Percentiles rank a stretch among this genome's conserved stretches.
These are phyloP conservation scores for Heliornis fulica DNA, from an alignment of 2,113 vertebrate species.

Conservation along the genomic window DNA sequence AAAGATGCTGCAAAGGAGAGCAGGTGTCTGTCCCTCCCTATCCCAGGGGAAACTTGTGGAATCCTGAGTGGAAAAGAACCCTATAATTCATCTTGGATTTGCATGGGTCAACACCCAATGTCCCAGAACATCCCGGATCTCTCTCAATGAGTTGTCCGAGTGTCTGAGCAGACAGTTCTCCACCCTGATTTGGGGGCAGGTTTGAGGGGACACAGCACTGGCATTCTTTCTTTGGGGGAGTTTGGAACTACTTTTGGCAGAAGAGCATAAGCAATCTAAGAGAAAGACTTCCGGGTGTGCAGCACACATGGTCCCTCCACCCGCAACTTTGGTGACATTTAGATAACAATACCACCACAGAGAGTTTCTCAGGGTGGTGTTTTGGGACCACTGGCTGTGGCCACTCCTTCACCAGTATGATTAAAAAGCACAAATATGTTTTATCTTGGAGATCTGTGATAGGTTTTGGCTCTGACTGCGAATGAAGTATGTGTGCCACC, in stretches of 20 bases:
- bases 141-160: not conserved
- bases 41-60: not conserved
- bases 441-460: not conserved
- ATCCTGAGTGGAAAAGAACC: not conserved
- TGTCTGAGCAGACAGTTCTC: not conserved
- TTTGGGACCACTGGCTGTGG: not conserved
- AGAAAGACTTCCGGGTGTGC: not conserved
- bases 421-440: not conserved
- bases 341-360: not conserved
- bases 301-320: not conserved
- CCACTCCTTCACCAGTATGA: not conserved
- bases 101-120: fast-evolving
- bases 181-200: not conserved
- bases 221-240: not conserved
- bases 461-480: not conserved
- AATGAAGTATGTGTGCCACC: not conserved
- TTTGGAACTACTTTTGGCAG: not conserved
- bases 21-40: not conserved
- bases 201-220: not conserved
- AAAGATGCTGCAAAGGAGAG: not conserved
- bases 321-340: not conserved
- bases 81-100: not conserved
- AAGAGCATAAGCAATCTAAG: not conserved
- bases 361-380: not conserved
- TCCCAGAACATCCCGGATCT: not conserved